A percentile compares a stretch with the other conserved stretches of the same genome.
phyloP scores from a whole-genome alignment of 2,797 vertebrate species.

The Heteromormyrus szaboi region DNA sequence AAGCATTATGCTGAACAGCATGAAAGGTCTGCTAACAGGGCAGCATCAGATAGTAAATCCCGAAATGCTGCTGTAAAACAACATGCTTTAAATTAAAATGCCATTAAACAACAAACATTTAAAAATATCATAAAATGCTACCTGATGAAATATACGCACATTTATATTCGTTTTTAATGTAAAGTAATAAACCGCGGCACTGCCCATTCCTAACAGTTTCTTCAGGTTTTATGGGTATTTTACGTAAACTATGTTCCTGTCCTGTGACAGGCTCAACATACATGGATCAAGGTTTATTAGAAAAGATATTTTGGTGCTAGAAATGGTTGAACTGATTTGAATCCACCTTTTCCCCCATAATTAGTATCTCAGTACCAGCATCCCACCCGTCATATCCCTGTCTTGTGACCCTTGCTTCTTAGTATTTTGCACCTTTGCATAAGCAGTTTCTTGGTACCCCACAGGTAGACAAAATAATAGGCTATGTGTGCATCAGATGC shows the following conservation, averaged over 20 bases:
- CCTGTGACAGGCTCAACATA: not conserved
- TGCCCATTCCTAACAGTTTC: not conserved
- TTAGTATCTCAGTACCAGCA: not conserved
- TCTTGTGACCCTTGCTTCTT: not conserved
- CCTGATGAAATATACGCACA: not conserved
- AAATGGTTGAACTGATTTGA: not conserved
- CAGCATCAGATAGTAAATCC: not conserved
- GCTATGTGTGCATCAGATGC: not conserved
- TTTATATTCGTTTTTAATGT: not conserved
- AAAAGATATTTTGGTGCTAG: not conserved
- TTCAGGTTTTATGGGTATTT: not conserved
- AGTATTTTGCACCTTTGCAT: not conserved
- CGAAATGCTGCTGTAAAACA: not conserved
- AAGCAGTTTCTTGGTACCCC: not conserved
- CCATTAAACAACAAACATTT: not conserved
- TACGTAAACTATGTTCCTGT: not conserved
- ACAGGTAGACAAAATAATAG: not conserved
- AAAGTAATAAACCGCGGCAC: not conserved
- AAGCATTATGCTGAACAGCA: not conserved
- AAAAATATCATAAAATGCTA: not conserved
- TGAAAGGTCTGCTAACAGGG: not conserved
- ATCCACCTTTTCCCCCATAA: not conserved
- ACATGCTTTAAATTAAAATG: not conserved
- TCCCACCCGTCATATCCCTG: not conserved
- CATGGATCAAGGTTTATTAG: not conserved